Base-by-base conservation (phyloP, 2,797 vertebrate species). In the Urocyon cinereoargenteus region DNA sequence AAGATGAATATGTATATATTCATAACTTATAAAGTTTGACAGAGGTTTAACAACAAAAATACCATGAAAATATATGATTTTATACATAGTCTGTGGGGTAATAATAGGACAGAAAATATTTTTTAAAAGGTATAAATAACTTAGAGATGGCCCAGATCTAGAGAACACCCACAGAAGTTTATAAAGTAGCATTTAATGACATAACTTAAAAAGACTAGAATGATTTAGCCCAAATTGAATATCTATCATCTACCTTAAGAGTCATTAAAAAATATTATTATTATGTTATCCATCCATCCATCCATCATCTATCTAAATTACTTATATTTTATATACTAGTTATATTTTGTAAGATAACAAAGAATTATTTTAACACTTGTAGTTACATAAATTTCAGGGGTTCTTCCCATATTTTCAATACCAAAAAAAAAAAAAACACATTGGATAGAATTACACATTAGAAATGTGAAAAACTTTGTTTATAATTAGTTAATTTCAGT, bases 171-270 rank as follows among this genome's bases (percentile, higher is more conserved):
- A 22, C 21, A 79, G 31, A 92, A 57, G 5, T 75, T 51, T 90
- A 82, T 70, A 55, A 96, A 91, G 24, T 19, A 59, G 18, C 90
- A 28, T 79, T 94, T 94, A 96, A 75, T 77, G 55, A 91, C 84
- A 81, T 26, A 66, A 7, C 28, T 91, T 87, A 51, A 70, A 96
- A 96, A 90, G 45, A 68, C 12, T 91, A 34, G 18, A n/a, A 49
- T 91, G 15, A 86, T 77, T 93, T 95, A 72, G 36, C 10, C 22
- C 24, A 70, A 79, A 90, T 24, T 45, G 70, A 93, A 83, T 34
- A 11, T 21, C 36, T 34, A 21, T 15, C 36, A 21, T 15, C 1
- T 64, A 6, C 22, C 53, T 86, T 19, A 36, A 36, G 40, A 45
- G 40, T 45, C 40, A 45, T 45, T 45, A 45, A 45, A 45, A 45